Evolutionary conservation across 2,797 vertebrate genomes (phyloP).

Genomic region (Myotis pilosus): DNA sequence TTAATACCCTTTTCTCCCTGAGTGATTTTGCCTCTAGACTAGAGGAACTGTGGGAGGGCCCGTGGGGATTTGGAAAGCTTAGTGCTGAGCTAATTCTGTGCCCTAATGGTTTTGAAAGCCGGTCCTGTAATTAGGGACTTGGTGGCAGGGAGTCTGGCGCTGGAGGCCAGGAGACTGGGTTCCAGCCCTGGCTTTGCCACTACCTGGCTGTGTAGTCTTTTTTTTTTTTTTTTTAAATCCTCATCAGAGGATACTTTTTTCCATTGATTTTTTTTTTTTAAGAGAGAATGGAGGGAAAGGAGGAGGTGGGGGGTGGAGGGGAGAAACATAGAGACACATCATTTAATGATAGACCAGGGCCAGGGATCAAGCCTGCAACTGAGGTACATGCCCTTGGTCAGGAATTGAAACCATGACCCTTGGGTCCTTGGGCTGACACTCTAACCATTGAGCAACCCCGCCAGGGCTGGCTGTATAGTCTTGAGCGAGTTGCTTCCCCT

Average conservation of each 20-base stretch:
- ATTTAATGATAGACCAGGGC: too few relatives aligned
- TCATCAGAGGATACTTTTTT: too few relatives aligned
- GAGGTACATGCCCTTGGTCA: too few relatives aligned
- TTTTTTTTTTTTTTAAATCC: too few relatives aligned
- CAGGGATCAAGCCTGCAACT: too few relatives aligned
- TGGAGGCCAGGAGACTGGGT: not conserved
- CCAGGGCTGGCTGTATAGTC: not conserved
- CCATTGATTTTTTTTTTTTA: too few relatives aligned
- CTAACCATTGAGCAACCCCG: too few relatives aligned
- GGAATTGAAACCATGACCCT: too few relatives aligned
- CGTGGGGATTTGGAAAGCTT: not conserved
- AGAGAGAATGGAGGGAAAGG: too few relatives aligned
- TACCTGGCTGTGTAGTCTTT: not conserved
- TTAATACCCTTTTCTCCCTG: not conserved
- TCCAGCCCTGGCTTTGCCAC: not conserved
- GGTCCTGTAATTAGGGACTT: not conserved
- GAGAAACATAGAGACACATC: too few relatives aligned
- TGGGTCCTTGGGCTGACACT: too few relatives aligned
- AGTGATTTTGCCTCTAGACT: not conserved
- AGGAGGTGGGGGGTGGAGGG: too few relatives aligned
- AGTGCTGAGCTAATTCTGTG: not conserved
- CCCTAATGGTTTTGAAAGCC: conserved; percentile 47
- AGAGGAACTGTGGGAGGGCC: not conserved
- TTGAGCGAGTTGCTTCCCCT: not conserved
- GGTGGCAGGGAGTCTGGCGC: not conserved